Conservation (phyloP, 2,797 vertebrate genomes). For the Micropoecilia bifurca region DNA sequence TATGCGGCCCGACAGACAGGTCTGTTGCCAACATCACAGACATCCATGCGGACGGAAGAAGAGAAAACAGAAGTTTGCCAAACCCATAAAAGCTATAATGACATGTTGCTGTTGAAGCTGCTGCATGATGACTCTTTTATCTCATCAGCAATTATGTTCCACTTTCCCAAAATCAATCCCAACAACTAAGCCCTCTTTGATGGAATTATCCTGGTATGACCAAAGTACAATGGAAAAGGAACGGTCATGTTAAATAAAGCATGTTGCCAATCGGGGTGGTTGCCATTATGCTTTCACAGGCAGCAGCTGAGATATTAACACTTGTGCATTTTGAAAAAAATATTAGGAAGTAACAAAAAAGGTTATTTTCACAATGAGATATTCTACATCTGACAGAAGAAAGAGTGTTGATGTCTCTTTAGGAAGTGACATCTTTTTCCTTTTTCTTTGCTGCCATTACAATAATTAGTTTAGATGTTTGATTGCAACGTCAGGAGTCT, state of each 20-base stretch:
- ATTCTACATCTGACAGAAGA: neutral
- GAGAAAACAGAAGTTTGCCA: conserved; percentile 28
- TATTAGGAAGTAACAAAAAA: conserved; percentile 11
- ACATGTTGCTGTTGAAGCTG: conserved; percentile 35
- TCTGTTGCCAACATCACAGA: conserved; percentile 8
- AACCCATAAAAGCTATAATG: conserved; percentile 42
- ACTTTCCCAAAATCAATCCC: conserved; percentile 11
- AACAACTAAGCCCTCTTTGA: conserved; percentile 9
- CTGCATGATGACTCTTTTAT: conserved; percentile 42
- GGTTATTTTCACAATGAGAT: neutral
- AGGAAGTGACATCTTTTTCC: neutral
- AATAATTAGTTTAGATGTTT: neutral
- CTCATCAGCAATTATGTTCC: conserved; percentile 14
- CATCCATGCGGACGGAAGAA: conserved; percentile 7
- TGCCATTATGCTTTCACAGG: conserved; percentile 13
- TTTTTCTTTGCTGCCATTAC: neutral
- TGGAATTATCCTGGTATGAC: conserved; percentile 44
- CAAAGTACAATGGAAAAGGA: conserved; percentile 41
- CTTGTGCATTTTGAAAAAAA: conserved; percentile 16
- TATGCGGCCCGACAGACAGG: neutral
- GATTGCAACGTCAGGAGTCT: neutral
- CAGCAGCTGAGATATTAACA: conserved; percentile 51
- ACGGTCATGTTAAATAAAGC: conserved; percentile 39
- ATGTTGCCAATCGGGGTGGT: conserved; percentile 47
- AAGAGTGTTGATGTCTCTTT: neutral